Evolutionary conservation across 64 coral and sea anemone species (phyloP), one percentile per base, ranked within the genome.

Genomic region (Montipora cactus): DNA sequence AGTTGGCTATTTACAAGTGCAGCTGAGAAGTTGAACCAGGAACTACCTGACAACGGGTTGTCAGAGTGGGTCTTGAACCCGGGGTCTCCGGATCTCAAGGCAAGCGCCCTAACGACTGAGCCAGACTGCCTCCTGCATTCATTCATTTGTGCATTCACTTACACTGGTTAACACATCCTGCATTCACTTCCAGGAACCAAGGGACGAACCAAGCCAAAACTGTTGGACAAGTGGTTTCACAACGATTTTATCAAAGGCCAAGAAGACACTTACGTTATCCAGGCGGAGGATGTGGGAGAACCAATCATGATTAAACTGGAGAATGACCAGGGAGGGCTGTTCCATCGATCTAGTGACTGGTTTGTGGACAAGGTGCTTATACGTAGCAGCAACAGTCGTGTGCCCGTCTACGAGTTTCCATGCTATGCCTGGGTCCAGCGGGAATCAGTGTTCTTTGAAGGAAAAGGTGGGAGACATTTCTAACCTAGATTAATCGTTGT

Each of bases 371-470:
- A 93, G 49, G 91, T 86, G 79, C 53, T 76, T 5, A 72, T 86
- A 69, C 18, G 14, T 4, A 22, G 44, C 66, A 86, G 66, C 66
- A 48, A 44, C 28, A 72, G 8, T 68, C 67, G 9, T 71, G 62
- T 90, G 3, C 59, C 46, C 18, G 10, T 88, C 18, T 90, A 74
- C 23, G 91, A 93, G 25, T 96, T 96, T 70, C 91, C 86, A 0
- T 93, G 90, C 12, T 90, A 93, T 59, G 69, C 79, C 7, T 96
- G 95, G 95, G 91, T 96, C 19, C 44, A 69, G 25, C 55, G 58
- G 8, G 79, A 92, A 15, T 67, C 92, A 11, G 78, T 92, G 20
- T 59, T 93, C 20, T 93, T 89, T 72, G 59, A 93, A 77, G 91
- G 83, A 47, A 84, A 49, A 93, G 95, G 90, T 96, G 93, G 8